Percentiles rank a stretch among this genome's conserved stretches.
These are phyloP conservation scores for Corythornis vintsioides DNA, from an alignment of 2,113 vertebrate genomes.

Conservation along the genomic window DNA sequence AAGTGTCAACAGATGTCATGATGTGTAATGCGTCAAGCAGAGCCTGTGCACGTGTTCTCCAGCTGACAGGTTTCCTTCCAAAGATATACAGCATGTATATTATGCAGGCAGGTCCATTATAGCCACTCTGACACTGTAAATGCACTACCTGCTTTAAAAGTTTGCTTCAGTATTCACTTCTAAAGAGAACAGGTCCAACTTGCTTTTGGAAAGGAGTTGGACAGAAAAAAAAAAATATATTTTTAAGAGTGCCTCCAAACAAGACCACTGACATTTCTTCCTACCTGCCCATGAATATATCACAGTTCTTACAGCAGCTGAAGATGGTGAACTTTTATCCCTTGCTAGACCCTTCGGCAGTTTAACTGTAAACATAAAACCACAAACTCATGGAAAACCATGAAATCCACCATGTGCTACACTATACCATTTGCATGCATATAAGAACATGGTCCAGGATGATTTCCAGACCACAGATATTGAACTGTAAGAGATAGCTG, in stretches of 20 bases:
- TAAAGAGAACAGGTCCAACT: not conserved
- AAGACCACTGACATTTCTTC: not conserved
- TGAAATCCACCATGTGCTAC: not conserved
- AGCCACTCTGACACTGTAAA: not conserved
- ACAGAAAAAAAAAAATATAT: not conserved
- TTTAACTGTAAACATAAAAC: not conserved
- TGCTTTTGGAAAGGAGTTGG: not conserved
- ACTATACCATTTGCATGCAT: not conserved
- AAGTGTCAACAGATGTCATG: slow-evolving; percentile 34
- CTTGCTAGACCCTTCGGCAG: not conserved
- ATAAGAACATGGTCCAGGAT: not conserved
- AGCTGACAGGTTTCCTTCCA: not conserved
- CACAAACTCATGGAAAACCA: not conserved
- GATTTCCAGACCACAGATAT: not conserved
- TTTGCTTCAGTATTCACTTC: not conserved
- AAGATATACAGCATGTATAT: not conserved
- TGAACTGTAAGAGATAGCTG: not conserved
- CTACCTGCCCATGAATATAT: not conserved
- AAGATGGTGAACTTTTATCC: not conserved
- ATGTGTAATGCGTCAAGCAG: not conserved
- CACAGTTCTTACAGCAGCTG: not conserved
- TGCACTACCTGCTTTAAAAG: not conserved
- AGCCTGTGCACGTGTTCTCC: not conserved
- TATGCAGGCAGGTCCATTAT: not conserved
- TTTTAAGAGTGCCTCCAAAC: not conserved